phyloP scores from a whole-genome alignment of 2,113 vertebrate species.

The Malurus cyaneus region DNA sequence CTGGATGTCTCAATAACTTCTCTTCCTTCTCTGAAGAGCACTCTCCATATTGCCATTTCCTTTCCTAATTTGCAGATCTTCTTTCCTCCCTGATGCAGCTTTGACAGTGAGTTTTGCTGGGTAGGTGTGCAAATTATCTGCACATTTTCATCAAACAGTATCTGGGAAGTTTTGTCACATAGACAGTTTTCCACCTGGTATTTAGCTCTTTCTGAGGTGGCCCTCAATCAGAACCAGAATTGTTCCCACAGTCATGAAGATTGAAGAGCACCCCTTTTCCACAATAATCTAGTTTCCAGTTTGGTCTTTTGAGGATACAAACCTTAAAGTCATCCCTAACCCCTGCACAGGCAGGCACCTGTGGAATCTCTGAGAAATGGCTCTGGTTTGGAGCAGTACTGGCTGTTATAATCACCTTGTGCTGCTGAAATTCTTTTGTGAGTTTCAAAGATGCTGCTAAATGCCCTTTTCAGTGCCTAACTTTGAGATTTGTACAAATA shows the following conservation, averaged over 20 bases:
- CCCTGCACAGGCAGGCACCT: not conserved
- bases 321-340: not conserved
- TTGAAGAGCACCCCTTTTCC: not conserved
- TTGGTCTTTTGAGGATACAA: not conserved
- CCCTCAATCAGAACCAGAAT: not conserved
- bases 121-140: not conserved
- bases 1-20: not conserved
- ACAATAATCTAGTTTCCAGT: not conserved
- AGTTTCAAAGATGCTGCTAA: not conserved
- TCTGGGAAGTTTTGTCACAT: not conserved
- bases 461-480: not conserved
- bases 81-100: not conserved
- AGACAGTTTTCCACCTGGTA: not conserved
- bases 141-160: not conserved
- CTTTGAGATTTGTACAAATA: not conserved
- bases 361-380: not conserved
- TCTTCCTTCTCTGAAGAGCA: not conserved
- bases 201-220: not conserved
- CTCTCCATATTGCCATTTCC: not conserved
- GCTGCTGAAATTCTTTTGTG: not conserved
- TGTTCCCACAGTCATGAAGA: not conserved
- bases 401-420: not conserved
- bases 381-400: not conserved
- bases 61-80: not conserved
- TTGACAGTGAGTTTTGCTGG: not conserved